Base-by-base conservation (phyloP, 2,888 invertebrate genomes). In the Meghimatium bilineatum region DNA sequence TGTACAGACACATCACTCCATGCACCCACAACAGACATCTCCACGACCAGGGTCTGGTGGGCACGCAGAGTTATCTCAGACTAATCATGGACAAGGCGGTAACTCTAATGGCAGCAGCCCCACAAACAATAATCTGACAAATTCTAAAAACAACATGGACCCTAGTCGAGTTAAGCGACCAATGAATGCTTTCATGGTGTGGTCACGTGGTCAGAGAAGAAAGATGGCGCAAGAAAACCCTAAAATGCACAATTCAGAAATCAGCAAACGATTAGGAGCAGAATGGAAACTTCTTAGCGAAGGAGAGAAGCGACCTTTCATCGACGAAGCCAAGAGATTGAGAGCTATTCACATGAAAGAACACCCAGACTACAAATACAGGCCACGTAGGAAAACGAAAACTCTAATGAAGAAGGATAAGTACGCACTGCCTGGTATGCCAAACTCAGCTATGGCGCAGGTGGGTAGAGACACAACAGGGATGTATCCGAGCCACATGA, bases 161-260 rank as follows among this genome's bases (percentile, higher is more conserved):
- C 86, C 88, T 44, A 96, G 92, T 38, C 98, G 98, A 52, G 98
- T 99, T n/a, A 98, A 98, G 94, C 95, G 99, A 90, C 99, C 99
- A 26, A 99, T 99, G 99, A 99, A 99, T 94, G 99, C 99, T 26
- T 99, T 99, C 94, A 99, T 99, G 99, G 92, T 92, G 12, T 99
- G 99, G 99, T 98, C 98, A 66, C 95, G 99, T 23, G 99, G 98
- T 0, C 98, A 99, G 93, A 95, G 99, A 80, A 95, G 99, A 92
- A 99, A 99, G 95, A 99, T 99, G 98, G 99, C 99, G 0, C 98
- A 98, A 86, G 98, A 99, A 91, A 98, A 99, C 93, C 99, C 99
- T 0, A 99, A 99, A 95, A 99, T 99, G 98, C 99, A 99, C 94
- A 99, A 99, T 92, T 98, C 98, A 0, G 99, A 99, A 94, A 99